phyloP scores from a whole-genome alignment of 1,140 invertebrate species.

The Calephelis nemesis region DNA sequence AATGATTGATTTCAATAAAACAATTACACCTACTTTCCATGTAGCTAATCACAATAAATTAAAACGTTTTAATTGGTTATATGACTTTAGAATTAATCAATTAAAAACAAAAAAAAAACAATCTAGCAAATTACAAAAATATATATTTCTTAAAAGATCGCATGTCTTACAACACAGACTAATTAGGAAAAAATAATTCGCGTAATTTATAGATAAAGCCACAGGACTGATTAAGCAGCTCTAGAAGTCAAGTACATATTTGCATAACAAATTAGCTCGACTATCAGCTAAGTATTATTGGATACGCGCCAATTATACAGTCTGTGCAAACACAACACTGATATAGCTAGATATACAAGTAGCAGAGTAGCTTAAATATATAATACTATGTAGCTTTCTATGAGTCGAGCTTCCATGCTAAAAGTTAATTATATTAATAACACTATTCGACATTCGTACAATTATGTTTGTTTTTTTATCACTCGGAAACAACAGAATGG shows the following conservation, averaged over 20 bases:
- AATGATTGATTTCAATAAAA: no score
- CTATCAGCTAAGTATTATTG: slow-evolving; percentile 12
- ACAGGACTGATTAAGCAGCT: slow-evolving; percentile 11
- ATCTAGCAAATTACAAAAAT: no score
- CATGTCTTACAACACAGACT: neutral
- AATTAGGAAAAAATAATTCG: slow-evolving; percentile 1
- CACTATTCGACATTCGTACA: no score
- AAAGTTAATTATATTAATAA: no score
- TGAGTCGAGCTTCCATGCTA: no score
- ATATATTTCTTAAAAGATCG: neutral
- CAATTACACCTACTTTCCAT: no score
- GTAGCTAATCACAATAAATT: no score
- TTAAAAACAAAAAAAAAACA: no score
- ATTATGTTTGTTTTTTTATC: no score
- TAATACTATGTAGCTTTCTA: neutral
- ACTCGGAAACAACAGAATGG: no score
- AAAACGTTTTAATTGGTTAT: no score
- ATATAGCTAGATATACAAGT: neutral
- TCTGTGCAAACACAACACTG: slow-evolving; percentile 8
- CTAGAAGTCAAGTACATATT: slow-evolving; percentile 15
- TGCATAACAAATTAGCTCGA: slow-evolving; percentile 10
- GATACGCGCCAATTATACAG: slow-evolving; percentile 12
- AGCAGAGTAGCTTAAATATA: neutral
- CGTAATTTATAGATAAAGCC: slow-evolving; percentile 4
- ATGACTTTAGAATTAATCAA: no score